These are phyloP conservation scores for Cairina moschata DNA, from an alignment of 2,113 vertebrate genomes.

Conservation along the genomic window DNA sequence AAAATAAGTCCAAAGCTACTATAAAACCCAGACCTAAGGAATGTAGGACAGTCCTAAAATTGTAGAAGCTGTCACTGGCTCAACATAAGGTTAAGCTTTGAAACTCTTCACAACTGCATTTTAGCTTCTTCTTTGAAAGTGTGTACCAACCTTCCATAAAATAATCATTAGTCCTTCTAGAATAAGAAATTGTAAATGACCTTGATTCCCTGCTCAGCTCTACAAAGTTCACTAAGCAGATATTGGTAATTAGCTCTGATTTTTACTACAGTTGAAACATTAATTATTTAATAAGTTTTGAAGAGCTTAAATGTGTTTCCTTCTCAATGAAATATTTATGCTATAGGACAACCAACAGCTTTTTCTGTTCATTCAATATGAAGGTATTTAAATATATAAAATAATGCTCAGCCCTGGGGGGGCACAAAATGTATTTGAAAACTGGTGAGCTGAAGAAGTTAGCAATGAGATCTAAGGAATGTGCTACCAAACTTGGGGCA, in stretches of 20 bases:
- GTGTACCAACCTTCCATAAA: neutral
- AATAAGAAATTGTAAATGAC: constrained; percentile 3
- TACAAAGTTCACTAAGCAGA: neutral
- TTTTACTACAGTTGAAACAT: constrained; percentile 13
- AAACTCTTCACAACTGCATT: neutral
- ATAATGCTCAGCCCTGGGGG: neutral
- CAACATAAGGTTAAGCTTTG: neutral
- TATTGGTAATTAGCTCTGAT: constrained; percentile 35
- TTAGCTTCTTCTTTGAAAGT: neutral
- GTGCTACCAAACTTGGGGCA: neutral
- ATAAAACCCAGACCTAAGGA: neutral
- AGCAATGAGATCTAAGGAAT: neutral
- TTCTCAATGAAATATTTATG: constrained; percentile 9
- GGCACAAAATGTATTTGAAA: neutral
- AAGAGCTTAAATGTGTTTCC: neutral
- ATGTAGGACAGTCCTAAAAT: neutral
- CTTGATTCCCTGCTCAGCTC: neutral
- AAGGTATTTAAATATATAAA: neutral
- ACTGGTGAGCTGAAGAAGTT: neutral
- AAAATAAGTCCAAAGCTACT: neutral
- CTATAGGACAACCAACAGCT: neutral
- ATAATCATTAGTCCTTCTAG: neutral
- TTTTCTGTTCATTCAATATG: neutral
- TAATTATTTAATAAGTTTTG: constrained; percentile 55
- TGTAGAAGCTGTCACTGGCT: neutral